phyloP scores from a whole-genome alignment of 2,888 invertebrate genomes.

The Metellina segmentata region DNA sequence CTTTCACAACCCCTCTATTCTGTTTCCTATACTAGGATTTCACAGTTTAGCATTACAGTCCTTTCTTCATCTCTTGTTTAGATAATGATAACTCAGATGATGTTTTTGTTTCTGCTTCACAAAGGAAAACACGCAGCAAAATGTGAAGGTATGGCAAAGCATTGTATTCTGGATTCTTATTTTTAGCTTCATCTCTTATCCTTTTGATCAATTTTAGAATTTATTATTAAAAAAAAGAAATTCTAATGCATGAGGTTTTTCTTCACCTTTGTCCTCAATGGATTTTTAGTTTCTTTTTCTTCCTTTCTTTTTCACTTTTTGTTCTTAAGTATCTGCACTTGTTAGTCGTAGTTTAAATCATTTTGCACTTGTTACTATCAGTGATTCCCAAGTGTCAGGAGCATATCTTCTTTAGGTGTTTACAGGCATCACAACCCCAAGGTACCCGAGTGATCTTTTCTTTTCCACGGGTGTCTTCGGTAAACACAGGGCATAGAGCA shows the following conservation, averaged over 20 bases:
- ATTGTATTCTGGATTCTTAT: not conserved
- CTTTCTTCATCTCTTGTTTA: not conserved
- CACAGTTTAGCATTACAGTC: no score
- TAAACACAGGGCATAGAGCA: no score
- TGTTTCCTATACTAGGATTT: no score
- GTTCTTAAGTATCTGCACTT: not conserved
- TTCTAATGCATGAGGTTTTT: constrained; percentile 2
- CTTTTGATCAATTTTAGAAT: no score
- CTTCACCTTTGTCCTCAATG: not conserved
- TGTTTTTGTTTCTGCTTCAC: constrained; percentile 26
- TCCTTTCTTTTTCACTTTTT: not conserved
- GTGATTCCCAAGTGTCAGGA: no score
- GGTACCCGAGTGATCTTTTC: no score
- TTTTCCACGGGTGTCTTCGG: no score
- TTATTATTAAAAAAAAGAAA: no score
- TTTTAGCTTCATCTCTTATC: no score
- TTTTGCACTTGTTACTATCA: not conserved
- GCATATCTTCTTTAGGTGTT: no score
- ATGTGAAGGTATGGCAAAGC: constrained; percentile 77
- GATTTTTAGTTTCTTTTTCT: not conserved
- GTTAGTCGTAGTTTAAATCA: constrained; percentile 1
- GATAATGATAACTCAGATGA: not conserved
- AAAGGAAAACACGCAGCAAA: constrained; percentile 77
- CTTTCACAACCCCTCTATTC: no score
- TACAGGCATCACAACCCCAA: no score